phyloP scores from a whole-genome alignment of 2,888 invertebrate species.

The Nasonovia ribisnigri region DNA sequence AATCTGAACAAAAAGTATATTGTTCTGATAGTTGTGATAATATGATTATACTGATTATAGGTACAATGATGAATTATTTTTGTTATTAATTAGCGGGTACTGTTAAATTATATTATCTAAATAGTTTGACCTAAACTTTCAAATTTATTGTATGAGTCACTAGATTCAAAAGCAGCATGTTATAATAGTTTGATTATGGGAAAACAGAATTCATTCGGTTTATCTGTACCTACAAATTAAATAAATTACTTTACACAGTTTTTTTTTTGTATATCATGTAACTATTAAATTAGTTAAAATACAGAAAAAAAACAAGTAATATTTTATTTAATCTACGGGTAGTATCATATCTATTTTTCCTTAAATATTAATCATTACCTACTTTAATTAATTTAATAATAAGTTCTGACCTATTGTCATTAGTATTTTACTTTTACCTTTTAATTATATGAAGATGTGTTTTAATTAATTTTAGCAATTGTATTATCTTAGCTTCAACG shows the following conservation, averaged over 20 bases:
- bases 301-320: background rate
- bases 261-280: background rate
- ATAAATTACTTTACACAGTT: background rate
- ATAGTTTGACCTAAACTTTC: background rate
- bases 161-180: background rate
- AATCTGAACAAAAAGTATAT: background rate
- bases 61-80: background rate
- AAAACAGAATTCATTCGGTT: background rate
- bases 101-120: background rate
- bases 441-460: background rate
- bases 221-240: background rate
- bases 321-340: background rate
- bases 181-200: background rate
- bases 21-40: background rate
- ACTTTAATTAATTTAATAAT: background rate
- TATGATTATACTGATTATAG: background rate
- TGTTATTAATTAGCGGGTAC: background rate
- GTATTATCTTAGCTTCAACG: background rate
- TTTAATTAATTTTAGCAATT: background rate
- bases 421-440: background rate
- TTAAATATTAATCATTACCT: background rate
- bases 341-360: background rate
- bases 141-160: background rate
- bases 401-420: background rate
- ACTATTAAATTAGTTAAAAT: background rate